Evolutionary conservation across 2,888 invertebrate species (phyloP), one percentile per base, ranked within the genome.

Genomic region (Rhorus exstirpatorius): DNA sequence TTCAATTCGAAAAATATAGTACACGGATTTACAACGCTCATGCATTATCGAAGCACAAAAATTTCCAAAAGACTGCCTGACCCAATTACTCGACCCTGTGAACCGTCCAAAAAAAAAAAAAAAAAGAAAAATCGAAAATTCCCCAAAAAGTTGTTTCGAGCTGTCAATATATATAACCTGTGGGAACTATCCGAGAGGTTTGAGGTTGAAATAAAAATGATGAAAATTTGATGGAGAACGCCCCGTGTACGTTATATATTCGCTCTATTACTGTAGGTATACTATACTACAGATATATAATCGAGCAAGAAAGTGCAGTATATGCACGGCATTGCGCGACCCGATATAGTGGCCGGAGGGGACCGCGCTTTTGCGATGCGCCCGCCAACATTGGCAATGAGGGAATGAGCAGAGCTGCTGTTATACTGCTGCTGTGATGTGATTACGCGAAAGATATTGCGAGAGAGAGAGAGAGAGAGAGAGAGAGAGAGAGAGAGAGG

Each of bases 351-450:
- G 82, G 82, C 82, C 79, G 82, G 79, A 75, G 79, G 79, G 82
- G 58, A 41, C 35, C 65, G 70, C 82, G 63, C 82, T 65, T 53
- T 7, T 38, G 70, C 46, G 65, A 24, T 46, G 71, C 63, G 55
- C 53, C 19, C 46, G 61, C 79, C 74, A 75, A 72, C 75, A 80
- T 78, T 81, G 80, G 84, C 78, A 83, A 84, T 84, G 80, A 46
- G 71, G 72, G 75, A 84, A 85, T 85, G 79, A 75, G 79, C 83
- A 78, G 84, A 74, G 65, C 65, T 60, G 79, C 65, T 75, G 75
- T 61, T 78, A n/a, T n/a, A 67, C 74, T 67, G 46, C 68, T 75
- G 63, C 53, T 55, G 46, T 82, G 80, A 83, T 83, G 82, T 71
- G 83, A 86, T 84, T 86, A 86, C 83, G 80, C 26, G 75, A 75